Conservation (phyloP, 92 coral and sea anemone genomes). For the Heliopora coerulea region DNA sequence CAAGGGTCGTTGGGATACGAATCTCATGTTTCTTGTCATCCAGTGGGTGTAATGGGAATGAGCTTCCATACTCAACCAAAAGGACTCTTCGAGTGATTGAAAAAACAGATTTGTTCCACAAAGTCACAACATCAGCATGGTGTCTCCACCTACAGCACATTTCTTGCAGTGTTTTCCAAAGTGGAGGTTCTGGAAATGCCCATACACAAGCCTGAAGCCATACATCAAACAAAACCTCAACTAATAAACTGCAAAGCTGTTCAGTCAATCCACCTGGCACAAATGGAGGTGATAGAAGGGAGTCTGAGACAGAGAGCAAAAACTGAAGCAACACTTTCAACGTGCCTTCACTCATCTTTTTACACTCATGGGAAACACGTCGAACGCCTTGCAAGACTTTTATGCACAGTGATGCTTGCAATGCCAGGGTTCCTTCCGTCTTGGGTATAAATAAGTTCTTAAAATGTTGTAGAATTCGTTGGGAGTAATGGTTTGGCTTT, state of each 20-base stretch:
- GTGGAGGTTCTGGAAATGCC: conserved; percentile 85
- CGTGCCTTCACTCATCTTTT: conserved; percentile 64
- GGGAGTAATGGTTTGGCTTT: conserved; percentile 75
- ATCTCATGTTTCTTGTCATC: conserved; percentile 76
- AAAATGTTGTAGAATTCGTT: conserved; percentile 83
- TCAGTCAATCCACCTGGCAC: conserved; percentile 85
- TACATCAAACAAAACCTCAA: conserved; percentile 78
- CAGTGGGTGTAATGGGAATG: conserved; percentile 64
- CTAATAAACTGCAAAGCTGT: conserved; percentile 77
- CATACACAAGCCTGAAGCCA: conserved; percentile 89
- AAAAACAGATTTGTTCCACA: conserved; percentile 85
- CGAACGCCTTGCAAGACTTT: conserved; percentile 76
- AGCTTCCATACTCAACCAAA: conserved; percentile 80
- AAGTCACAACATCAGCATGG: conserved; percentile 80
- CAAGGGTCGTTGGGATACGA: conserved; percentile 68
- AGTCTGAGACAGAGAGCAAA: conserved; percentile 74
- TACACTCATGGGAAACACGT: conserved; percentile 58
- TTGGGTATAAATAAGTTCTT: conserved; percentile 80
- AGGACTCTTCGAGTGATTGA: conserved; percentile 77
- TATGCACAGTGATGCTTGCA: conserved; percentile 92
- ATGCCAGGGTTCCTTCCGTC: conserved; percentile 73
- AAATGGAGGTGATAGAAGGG: conserved; percentile 83
- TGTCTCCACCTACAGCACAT: conserved; percentile 95
- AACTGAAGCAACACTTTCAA: conserved; percentile 87
- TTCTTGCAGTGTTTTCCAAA: conserved; percentile 97